These are phyloP conservation scores for Zaprionus capensis DNA, from an alignment of 1,140 invertebrate genomes.

Conservation along the genomic window DNA sequence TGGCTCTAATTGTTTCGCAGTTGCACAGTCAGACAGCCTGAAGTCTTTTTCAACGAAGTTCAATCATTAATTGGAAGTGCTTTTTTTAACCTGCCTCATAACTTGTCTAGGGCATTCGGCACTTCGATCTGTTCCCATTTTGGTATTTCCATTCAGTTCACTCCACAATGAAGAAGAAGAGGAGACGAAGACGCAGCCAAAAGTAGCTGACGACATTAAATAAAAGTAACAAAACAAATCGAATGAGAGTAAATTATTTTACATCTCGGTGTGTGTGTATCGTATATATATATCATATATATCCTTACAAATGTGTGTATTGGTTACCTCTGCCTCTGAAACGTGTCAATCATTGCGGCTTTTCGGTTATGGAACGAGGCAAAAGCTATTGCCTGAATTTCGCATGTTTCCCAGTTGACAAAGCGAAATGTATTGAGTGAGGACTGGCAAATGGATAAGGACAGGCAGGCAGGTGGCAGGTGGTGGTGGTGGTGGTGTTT, in stretches of 20 bases:
- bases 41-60: neutral
- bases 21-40: neutral
- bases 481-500: neutral
- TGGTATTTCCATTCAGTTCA: slow-evolving; percentile 11
- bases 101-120: slow-evolving; percentile 14
- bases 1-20: neutral
- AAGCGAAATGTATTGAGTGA: slow-evolving; percentile 6
- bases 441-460: slow-evolving; percentile 14
- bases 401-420: slow-evolving; percentile 24
- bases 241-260: slow-evolving; percentile 59
- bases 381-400: slow-evolving; percentile 22
- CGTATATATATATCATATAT: neutral
- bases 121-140: slow-evolving; percentile 10
- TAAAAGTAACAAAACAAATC: slow-evolving; percentile 41
- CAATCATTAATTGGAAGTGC: neutral
- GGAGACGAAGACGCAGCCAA: slow-evolving; percentile 10
- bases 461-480: neutral
- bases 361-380: slow-evolving; percentile 20
- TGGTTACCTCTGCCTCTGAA: slow-evolving; percentile 12
- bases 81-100: neutral
- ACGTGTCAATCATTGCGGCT: slow-evolving; percentile 66
- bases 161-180: neutral
- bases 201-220: slow-evolving; percentile 40
- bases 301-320: slow-evolving; percentile 7
- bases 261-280: slow-evolving; percentile 11